These are phyloP conservation scores for Ormyrus pomaceus DNA, from an alignment of 2,888 invertebrate genomes.

Conservation along the genomic window DNA sequence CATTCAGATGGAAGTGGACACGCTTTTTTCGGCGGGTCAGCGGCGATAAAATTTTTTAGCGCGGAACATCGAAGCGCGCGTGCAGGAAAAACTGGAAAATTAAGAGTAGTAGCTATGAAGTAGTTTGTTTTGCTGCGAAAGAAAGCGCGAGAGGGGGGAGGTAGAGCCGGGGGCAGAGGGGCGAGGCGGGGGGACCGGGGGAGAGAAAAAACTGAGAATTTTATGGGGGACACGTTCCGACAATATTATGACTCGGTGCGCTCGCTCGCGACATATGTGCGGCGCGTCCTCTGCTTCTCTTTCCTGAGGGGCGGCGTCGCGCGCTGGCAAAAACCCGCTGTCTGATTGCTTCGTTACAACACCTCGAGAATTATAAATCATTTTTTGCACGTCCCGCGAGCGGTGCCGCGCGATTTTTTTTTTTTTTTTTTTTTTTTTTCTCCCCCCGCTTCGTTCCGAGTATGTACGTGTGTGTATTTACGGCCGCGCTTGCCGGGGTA, in stretches of 20 bases:
- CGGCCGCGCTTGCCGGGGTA: neutral
- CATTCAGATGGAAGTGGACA: no score
- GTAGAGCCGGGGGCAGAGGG: neutral
- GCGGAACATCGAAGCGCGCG: no score
- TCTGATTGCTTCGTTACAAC: constrained; percentile 56
- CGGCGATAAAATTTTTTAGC: no score
- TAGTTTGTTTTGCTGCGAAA: no score
- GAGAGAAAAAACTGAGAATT: constrained; percentile 9
- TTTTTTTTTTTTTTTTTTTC: neutral
- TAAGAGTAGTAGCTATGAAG: no score
- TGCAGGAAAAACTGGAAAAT: no score
- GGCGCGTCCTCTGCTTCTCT: constrained; percentile 40
- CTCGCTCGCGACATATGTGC: constrained; percentile 35
- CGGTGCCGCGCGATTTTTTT: no score
- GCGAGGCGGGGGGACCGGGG: neutral
- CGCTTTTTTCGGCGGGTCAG: no score
- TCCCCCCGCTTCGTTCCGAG: neutral
- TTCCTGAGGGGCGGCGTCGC: neutral
- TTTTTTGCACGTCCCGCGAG: constrained; percentile 32
- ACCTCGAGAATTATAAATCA: constrained; percentile 57
- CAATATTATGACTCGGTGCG: constrained; percentile 58
- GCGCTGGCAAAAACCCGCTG: constrained; percentile 31
- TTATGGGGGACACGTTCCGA: constrained; percentile 53
- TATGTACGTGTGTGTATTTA: no score
- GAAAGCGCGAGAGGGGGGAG: no score